A percentile compares a stretch with the other conserved stretches of the same genome.
phyloP scores from a whole-genome alignment of 2,113 vertebrate genomes.

The Regulus satrapa region DNA sequence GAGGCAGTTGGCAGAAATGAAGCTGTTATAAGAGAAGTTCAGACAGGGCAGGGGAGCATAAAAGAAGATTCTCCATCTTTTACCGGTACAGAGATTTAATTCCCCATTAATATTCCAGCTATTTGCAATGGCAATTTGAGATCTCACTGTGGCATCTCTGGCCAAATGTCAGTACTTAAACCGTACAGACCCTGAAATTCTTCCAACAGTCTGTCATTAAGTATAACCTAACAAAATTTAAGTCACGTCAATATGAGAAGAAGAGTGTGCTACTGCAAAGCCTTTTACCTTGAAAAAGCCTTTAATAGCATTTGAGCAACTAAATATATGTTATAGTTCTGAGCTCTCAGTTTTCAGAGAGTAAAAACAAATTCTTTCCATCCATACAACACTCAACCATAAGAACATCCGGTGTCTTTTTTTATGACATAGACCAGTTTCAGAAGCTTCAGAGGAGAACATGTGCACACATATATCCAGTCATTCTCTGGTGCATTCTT shows the following conservation, averaged over 20 bases:
- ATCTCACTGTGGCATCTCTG: neutral
- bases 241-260: neutral
- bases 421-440: neutral
- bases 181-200: neutral
- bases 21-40: neutral
- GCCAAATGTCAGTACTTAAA: neutral
- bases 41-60: constrained; percentile 2
- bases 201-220: neutral
- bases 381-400: neutral
- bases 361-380: neutral
- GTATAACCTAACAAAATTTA: neutral
- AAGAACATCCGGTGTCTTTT: neutral
- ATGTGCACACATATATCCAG: neutral
- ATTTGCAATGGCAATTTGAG: neutral
- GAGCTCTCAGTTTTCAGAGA: neutral
- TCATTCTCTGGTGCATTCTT: neutral
- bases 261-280: neutral
- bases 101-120: neutral
- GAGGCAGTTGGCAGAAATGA: constrained; percentile 24
- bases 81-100: neutral
- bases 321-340: neutral
- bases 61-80: constrained; percentile 8
- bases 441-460: neutral
- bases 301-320: neutral
- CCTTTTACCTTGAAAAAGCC: neutral